Evolutionary conservation across 2,113 vertebrate species (phyloP).

Genomic region (Melanocharis versteri): DNA sequence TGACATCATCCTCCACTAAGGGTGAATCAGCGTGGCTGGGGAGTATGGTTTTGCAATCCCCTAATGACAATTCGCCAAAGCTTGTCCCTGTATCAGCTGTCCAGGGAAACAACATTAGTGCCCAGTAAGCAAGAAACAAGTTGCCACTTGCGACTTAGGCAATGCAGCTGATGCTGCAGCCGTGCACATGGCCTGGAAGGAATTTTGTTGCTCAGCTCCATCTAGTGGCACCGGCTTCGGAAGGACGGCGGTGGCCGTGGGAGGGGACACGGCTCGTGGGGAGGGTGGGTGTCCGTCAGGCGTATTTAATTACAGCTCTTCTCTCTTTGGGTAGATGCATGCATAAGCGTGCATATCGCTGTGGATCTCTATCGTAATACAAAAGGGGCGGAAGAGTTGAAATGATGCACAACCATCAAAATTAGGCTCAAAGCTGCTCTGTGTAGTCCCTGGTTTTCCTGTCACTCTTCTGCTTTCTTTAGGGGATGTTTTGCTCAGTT

Average conservation of each 20-base stretch:
- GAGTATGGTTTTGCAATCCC: slow-evolving; percentile 30
- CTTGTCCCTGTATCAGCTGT: slow-evolving; percentile 45
- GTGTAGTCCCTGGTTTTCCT: not conserved
- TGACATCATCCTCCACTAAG: slow-evolving; percentile 6
- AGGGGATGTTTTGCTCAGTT: not conserved
- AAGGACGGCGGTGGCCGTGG: not conserved
- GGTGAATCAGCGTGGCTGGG: slow-evolving; percentile 22
- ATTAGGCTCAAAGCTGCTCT: not conserved
- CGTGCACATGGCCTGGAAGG: not conserved
- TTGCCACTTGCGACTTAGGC: not conserved
- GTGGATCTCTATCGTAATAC: no score
- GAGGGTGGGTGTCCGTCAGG: accelerated
- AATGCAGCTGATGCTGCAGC: not conserved
- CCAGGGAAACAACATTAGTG: slow-evolving; percentile 26
- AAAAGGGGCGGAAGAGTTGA: not conserved
- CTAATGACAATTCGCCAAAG: slow-evolving; percentile 21
- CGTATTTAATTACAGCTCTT: not conserved
- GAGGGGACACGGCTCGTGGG: not conserved
- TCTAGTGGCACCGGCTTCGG: slow-evolving; percentile 7
- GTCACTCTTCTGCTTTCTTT: not conserved
- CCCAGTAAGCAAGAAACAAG: slow-evolving; percentile 53
- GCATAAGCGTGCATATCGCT: accelerated
- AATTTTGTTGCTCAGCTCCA: slow-evolving; percentile 48
- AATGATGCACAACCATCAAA: not conserved
- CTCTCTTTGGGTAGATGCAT: not conserved